Base-by-base conservation (phyloP, 1,140 invertebrate species). In the Latrodectus geometricus region DNA sequence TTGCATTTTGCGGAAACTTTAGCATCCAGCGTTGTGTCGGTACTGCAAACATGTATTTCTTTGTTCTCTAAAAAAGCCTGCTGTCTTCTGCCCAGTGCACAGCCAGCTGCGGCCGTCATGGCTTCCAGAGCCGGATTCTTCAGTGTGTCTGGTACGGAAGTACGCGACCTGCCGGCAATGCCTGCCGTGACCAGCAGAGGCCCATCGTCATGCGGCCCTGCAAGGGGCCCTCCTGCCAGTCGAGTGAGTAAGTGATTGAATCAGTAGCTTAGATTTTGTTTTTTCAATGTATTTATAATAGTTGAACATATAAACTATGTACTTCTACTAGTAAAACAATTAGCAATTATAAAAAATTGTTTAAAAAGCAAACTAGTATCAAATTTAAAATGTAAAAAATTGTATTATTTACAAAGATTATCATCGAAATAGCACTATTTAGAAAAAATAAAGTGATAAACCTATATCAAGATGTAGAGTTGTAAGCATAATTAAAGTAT, bases 111-210 rank as follows among this genome's bases (percentile, higher is more conserved):
- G 94, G 94, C 78, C 91, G 92, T 69, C 91, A 93, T 56, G 96
- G 96, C 3, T 93, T 95, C 70, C 95, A 96, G 91, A 96, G 96
- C 89, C 93, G 96, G 88, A 95, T 95, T 88, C 91, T 97, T 61
- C 95, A 96, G 89, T 98, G 96, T 91, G 96, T 97, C 75, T 97
- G 96, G 96, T 95, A 94, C 89, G 95, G 95, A 65, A 95, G 94
- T 20, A 94, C 95, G 89, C 94, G 95, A 89, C 94, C 95, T 48
- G 96, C 96, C 11, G 96, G 95, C 17, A 95, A 95, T 89, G 95
- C 95, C 21, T 97, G 96, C 91, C 93, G 94, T 86, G 93, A 95
- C 88, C 92, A 95, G 88, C 92, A 93, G 9, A 91, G 95, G 82
- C 96, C 96, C 4, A 91, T 93, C 8, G 95, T 96, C 54, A 94